These are phyloP conservation scores for Cosmorhoe ocellata DNA, from an alignment of 2,888 invertebrate genomes.

Conservation along the genomic window DNA sequence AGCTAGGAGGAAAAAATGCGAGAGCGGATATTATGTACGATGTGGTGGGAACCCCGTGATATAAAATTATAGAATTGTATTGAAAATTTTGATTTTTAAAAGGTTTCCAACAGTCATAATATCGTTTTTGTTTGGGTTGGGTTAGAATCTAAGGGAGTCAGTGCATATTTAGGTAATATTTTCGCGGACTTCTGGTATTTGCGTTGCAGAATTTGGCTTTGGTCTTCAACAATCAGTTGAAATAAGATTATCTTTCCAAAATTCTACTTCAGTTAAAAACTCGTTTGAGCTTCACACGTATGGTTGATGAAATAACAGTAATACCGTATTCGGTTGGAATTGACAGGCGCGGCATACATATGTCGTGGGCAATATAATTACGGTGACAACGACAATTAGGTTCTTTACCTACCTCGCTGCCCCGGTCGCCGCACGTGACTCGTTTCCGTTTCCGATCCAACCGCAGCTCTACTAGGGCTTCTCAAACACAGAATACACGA, in stretches of 20 bases:
- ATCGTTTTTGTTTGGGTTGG: no score
- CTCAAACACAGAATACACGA: constrained; percentile 17
- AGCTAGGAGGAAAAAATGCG: constrained; percentile 42
- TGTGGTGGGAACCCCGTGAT: no score
- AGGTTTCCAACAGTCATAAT: no score
- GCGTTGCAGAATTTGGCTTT: no score
- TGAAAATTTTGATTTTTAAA: no score
- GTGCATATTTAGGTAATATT: no score
- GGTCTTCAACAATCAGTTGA: no score
- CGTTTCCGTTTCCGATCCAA: constrained; percentile 73
- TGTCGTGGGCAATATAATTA: constrained; percentile 54
- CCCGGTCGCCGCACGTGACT: constrained; percentile 59
- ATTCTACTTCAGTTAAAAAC: not conserved
- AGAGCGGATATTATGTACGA: constrained; percentile 42
- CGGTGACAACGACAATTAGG: constrained; percentile 68
- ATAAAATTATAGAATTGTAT: no score
- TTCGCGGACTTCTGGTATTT: no score
- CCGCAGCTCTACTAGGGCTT: constrained; percentile 51
- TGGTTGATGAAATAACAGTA: constrained; percentile 38
- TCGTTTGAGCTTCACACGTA: constrained; percentile 7
- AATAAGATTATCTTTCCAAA: no score
- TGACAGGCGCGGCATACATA: constrained; percentile 52
- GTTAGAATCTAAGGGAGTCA: no score
- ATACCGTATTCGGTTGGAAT: constrained; percentile 37
- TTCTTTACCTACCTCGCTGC: constrained; percentile 30